Evolutionary conservation across 2,113 vertebrate species (phyloP).

Genomic region (Xenotilapia caudafasciata): DNA sequence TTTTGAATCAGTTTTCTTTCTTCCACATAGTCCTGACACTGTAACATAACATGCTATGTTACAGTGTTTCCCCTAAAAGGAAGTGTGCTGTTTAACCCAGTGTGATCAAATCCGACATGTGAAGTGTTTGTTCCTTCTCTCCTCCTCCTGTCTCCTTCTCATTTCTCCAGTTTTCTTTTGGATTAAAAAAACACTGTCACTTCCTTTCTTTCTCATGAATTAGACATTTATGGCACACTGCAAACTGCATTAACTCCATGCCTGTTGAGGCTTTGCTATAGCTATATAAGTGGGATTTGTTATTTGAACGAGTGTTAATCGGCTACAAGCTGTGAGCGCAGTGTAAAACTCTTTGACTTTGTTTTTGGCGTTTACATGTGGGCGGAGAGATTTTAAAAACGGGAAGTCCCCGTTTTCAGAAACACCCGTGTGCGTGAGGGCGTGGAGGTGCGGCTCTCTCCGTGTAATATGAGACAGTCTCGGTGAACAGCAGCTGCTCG

Average conservation of each 20-base stretch:
- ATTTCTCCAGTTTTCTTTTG: background rate
- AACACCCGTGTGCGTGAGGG: accelerated
- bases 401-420: background rate
- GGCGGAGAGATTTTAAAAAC: background rate
- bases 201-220: background rate
- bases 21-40: background rate
- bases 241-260: background rate
- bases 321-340: background rate
- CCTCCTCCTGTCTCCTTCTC: background rate
- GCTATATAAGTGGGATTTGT: background rate
- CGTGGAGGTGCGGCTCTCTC: accelerated
- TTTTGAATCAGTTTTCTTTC: accelerated
- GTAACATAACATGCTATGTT: background rate
- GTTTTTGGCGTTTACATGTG: background rate
- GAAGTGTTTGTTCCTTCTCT: background rate
- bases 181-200: background rate
- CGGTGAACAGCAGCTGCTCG: background rate
- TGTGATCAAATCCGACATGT: background rate
- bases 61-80: background rate
- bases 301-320: background rate
- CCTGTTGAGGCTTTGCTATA: background rate
- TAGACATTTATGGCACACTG: background rate
- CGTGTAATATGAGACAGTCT: accelerated
- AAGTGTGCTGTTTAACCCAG: background rate
- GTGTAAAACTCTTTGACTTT: background rate